These are phyloP conservation scores for Cryptotermes secundus DNA, from an alignment of 1,140 invertebrate species.

Conservation along the genomic window DNA sequence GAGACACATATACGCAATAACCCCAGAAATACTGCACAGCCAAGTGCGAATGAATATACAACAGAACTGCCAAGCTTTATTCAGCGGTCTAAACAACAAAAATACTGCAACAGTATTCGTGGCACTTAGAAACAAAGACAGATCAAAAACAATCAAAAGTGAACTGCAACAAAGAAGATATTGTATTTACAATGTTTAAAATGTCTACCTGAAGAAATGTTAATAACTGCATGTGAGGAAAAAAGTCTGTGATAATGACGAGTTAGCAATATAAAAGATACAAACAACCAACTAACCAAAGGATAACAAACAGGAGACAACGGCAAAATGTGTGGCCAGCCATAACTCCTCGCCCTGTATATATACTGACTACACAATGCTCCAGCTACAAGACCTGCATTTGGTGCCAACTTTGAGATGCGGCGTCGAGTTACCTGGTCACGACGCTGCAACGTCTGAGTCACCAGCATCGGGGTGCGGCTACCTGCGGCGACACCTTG, in stretches of 20 bases:
- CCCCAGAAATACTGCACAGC: background rate
- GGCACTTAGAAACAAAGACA: background rate
- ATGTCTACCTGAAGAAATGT: background rate
- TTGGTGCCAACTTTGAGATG: background rate
- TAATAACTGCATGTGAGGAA: background rate
- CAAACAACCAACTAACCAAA: background rate
- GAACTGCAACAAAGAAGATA: background rate
- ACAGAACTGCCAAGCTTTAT: background rate
- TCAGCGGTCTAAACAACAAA: background rate
- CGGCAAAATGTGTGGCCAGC: background rate
- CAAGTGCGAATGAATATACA: background rate
- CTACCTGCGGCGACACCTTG: background rate
- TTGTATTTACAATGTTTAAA: background rate
- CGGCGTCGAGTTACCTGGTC: background rate
- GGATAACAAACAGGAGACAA: background rate
- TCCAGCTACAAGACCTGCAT: background rate
- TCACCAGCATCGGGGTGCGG: background rate
- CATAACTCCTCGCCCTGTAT: background rate
- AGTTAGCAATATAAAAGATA: slow-evolving; percentile 16
- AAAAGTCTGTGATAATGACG: background rate
- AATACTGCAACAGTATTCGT: background rate
- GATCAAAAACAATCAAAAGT: background rate
- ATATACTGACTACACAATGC: background rate
- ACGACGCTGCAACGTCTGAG: background rate
- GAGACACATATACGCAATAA: background rate